phyloP scores from a whole-genome alignment of 2,113 vertebrate species.

The Corythoichthys intestinalis region DNA sequence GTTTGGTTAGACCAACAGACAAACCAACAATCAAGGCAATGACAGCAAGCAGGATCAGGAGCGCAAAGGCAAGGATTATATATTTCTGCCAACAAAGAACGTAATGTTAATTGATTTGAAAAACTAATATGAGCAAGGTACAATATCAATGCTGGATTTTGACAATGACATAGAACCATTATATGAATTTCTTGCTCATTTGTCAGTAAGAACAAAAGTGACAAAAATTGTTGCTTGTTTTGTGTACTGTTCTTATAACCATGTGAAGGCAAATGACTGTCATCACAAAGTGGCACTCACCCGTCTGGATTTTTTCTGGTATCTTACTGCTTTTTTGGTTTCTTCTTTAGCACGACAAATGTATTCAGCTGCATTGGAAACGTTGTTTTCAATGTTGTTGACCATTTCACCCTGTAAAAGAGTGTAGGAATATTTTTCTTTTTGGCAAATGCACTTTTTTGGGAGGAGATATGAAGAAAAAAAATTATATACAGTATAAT shows the following conservation, averaged over 20 bases:
- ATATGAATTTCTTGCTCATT: not conserved
- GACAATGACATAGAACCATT: not conserved
- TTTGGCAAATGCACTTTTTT: not conserved
- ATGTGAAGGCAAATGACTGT: not conserved
- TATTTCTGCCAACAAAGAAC: constrained; percentile 82
- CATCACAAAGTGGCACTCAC: constrained; percentile 60
- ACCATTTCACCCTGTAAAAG: constrained; percentile 88
- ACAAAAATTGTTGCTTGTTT: not conserved
- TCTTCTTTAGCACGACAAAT: constrained; percentile 87
- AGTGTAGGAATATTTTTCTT: not conserved
- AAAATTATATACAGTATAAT: not conserved
- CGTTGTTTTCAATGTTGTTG: constrained; percentile 91
- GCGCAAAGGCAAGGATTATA: constrained; percentile 79
- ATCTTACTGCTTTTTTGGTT: constrained; percentile 89
- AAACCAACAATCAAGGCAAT: constrained; percentile 86
- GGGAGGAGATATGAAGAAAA: not conserved
- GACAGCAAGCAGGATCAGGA: constrained; percentile 78
- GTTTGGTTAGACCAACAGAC: constrained; percentile 80
- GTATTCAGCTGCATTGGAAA: constrained; percentile 82
- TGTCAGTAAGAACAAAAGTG: not conserved
- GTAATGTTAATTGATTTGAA: constrained; percentile 21
- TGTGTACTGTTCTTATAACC: not conserved
- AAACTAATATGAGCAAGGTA: not conserved
- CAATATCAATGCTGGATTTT: not conserved
- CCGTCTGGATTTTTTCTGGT: constrained; percentile 87